Evolutionary conservation across 2,888 invertebrate genomes (phyloP).

Genomic region (Pterostichus niger): DNA sequence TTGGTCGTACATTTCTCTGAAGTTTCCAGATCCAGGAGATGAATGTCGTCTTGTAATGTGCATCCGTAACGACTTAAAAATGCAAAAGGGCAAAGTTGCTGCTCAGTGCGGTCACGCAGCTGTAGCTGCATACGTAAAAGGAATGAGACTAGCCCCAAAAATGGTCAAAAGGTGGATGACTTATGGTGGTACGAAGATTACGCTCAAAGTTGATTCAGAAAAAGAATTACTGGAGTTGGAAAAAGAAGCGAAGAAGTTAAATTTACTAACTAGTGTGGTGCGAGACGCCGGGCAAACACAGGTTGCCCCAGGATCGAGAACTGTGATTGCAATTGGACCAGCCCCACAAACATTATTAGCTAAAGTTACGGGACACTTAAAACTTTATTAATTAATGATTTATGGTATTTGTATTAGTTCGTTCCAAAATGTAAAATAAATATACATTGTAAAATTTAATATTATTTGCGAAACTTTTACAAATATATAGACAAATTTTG

Average conservation of each 20-base stretch:
- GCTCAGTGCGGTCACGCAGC: slow-evolving; percentile 98
- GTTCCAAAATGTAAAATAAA: background rate
- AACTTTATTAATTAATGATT: slow-evolving; percentile 83
- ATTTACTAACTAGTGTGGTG: slow-evolving; percentile 87
- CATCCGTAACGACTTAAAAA: slow-evolving; percentile 93
- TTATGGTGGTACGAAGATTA: slow-evolving; percentile 90
- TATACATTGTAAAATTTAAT: background rate
- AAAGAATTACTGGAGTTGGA: slow-evolving; percentile 85
- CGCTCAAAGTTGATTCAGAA: slow-evolving; percentile 89
- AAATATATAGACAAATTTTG: too few relatives aligned
- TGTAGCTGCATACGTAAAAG: slow-evolving; percentile 89
- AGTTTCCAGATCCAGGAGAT: slow-evolving; percentile 74
- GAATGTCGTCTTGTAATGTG: slow-evolving; percentile 92
- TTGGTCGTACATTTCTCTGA: slow-evolving; percentile 19
- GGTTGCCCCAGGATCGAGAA: slow-evolving; percentile 91
- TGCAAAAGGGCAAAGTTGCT: slow-evolving; percentile 97
- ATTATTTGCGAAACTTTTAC: slow-evolving; percentile 1
- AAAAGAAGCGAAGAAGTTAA: slow-evolving; percentile 83
- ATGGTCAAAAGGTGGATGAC: slow-evolving; percentile 80
- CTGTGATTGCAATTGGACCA: slow-evolving; percentile 96
- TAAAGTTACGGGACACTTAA: slow-evolving; percentile 92
- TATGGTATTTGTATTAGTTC: slow-evolving; percentile 2
- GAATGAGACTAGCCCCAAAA: slow-evolving; percentile 81
- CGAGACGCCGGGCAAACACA: slow-evolving; percentile 97
- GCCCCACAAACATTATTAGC: slow-evolving; percentile 88